Evolutionary conservation across 2,113 vertebrate species (phyloP).

Genomic region (Mesocricetus auratus): DNA sequence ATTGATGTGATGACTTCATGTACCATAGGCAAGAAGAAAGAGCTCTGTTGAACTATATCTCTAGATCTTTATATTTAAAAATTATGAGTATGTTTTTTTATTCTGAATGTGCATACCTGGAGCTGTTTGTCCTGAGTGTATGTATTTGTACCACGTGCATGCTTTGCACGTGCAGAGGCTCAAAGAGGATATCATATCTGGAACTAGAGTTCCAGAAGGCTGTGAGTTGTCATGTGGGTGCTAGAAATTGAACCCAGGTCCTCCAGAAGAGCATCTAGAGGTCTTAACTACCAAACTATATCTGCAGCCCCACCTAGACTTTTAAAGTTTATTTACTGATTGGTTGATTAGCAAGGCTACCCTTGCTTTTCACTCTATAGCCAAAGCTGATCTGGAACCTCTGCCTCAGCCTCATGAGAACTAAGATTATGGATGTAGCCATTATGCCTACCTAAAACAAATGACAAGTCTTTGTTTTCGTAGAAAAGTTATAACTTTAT

Average conservation of each 20-base stretch:
- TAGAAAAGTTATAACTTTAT: constrained; percentile 2
- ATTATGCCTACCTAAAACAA: neutral
- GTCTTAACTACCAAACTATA: neutral
- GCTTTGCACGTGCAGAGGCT: neutral
- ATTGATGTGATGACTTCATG: neutral
- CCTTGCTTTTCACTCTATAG: neutral
- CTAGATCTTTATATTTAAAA: neutral
- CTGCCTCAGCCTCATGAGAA: neutral
- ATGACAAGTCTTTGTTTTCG: neutral
- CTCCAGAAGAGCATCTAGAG: neutral
- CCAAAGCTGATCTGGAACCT: neutral
- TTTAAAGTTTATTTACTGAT: neutral
- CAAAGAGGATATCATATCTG: neutral
- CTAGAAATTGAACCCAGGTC: neutral
- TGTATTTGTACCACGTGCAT: neutral
- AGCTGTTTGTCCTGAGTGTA: neutral
- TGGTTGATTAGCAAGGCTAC: neutral
- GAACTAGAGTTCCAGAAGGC: neutral
- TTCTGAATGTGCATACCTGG: neutral
- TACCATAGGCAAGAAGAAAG: neutral
- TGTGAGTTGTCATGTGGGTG: neutral
- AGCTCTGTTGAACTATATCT: neutral
- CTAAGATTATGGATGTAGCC: neutral
- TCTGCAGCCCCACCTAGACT: neutral
- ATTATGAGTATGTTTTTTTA: neutral